Base-by-base conservation (phyloP, 2,797 vertebrate species). In the Neosalanx taihuensis region DNA sequence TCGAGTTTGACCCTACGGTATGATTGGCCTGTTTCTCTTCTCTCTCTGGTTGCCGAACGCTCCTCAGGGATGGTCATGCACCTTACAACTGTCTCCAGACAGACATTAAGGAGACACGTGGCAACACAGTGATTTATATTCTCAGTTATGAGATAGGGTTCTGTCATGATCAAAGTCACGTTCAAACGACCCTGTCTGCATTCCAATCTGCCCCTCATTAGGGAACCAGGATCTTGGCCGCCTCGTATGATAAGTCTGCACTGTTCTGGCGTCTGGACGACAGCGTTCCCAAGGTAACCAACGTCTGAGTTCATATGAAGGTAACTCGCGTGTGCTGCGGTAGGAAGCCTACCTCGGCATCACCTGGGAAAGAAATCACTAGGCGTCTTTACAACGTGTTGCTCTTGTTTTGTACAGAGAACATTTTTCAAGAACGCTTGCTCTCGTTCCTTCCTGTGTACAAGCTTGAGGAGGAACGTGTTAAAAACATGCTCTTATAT, bases 1-100 rank as follows among this genome's bases (percentile, higher is more conserved):
- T 97, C 4, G 94, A 95, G 61, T 95, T 97, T 1, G 94, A 95
- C 84, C 86, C 89, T 0, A 90, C 81, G 67, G 95, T 96, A 86
- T 86, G 86, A 72, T 61, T 2, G 41, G 51, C 23, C 10, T 63
- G 18, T 26, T 9, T 26, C 31, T 17, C n/a, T 58, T 6, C 56
- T 6, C 56, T 69, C 53, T 33, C 26, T 17, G 15, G 17, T 29
- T 23, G 18, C 18, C 4, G 6, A 35, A 6, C 31, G 29, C 31
- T 35, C 30, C 61, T 37, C 9, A 64, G 6, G 6, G 31, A 64
- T 13, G 18, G 17, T 5, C 6, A 33, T 29, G 12, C 30, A 35
- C 33, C 17, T 12, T n/a, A 33, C 10, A 15, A 1, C 6, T 29
- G 1, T 2, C 23, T 60, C 12, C 23, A 23, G 58, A 60, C 10